Evolutionary conservation across 1,140 invertebrate species (phyloP).

Genomic region (Megathymus violae): DNA sequence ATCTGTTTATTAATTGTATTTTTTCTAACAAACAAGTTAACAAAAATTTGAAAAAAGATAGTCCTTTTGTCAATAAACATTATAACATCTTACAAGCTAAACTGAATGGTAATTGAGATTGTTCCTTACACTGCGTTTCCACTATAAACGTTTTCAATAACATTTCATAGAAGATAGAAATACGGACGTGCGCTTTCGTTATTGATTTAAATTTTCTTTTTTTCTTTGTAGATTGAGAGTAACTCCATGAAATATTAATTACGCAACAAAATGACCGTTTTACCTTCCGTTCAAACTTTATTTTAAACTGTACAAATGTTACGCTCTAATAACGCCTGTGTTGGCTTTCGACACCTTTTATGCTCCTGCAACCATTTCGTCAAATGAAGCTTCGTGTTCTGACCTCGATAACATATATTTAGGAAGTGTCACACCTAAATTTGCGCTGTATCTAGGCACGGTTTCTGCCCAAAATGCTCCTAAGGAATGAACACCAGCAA

Average conservation of each 20-base stretch:
- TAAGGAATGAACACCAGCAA: constrained; percentile 79
- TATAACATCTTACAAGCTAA: constrained; percentile 23
- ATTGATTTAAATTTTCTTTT: constrained; percentile 26
- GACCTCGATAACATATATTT: constrained; percentile 87
- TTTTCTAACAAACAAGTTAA: constrained; percentile 78
- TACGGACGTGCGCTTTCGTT: neutral
- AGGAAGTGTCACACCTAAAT: constrained; percentile 86
- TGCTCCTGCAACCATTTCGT: constrained; percentile 82
- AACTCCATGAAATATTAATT: constrained; percentile 68
- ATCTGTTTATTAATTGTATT: constrained; percentile 33
- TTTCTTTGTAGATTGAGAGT: constrained; percentile 45
- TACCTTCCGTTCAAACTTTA: constrained; percentile 57
- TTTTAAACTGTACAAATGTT: constrained; percentile 66
- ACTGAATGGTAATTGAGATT: constrained; percentile 12
- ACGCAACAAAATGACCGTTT: constrained; percentile 69
- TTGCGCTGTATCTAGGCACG: constrained; percentile 85
- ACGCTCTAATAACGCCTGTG: constrained; percentile 74
- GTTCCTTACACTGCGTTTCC: neutral
- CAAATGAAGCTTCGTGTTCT: constrained; percentile 87
- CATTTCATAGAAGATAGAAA: neutral
- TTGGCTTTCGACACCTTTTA: constrained; percentile 63
- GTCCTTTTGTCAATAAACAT: constrained; percentile 21
- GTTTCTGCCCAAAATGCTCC: constrained; percentile 86
- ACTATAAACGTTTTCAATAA: neutral
- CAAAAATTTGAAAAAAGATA: constrained; percentile 51